Percentiles rank a stretch among this genome's conserved stretches.
Evolutionary conservation across 37 sponge, comb jelly and placozoan genomes (phyloP).

Genomic region (Chondrilla cf. caribensis): DNA sequence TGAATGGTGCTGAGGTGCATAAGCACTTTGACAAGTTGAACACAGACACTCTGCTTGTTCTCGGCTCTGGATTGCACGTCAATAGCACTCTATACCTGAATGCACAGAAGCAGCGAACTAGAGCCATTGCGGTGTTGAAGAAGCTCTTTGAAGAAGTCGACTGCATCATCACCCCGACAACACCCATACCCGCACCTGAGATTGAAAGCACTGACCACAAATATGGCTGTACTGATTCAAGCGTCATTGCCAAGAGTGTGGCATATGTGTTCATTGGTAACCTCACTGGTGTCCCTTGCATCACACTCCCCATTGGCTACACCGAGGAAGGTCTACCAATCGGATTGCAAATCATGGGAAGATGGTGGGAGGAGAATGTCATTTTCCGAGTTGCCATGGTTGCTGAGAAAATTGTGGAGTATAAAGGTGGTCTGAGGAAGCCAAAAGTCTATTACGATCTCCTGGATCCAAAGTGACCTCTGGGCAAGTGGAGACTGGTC

Average conservation of each 20-base stretch:
- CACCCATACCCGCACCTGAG: conserved; percentile 46
- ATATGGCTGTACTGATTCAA: conserved; percentile 37
- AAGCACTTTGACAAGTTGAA: conserved; percentile 55
- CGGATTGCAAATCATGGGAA: conserved; percentile 82
- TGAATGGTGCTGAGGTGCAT: conserved; percentile 38
- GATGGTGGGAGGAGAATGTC: conserved; percentile 82
- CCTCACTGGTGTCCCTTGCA: conserved; percentile 65
- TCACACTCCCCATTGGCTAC: conserved; percentile 68
- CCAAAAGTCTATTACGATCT: conserved; percentile 45
- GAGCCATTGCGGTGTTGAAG: conserved; percentile 50
- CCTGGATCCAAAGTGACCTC: conserved; percentile 17
- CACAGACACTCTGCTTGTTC: conserved; percentile 48
- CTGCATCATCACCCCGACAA: conserved; percentile 60
- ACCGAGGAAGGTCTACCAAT: conserved; percentile 64
- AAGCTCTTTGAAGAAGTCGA: conserved; percentile 47
- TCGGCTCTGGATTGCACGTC: background rate
- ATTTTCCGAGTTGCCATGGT: conserved; percentile 65
- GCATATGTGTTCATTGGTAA: conserved; percentile 62
- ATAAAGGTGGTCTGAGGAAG: conserved; percentile 8
- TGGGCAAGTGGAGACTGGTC: no score
- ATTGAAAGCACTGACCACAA: conserved; percentile 34
- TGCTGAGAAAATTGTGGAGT: conserved; percentile 51
- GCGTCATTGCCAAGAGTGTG: conserved; percentile 26
- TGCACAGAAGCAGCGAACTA: conserved; percentile 71
- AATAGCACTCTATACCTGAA: conserved; percentile 51